Evolutionary conservation across 2,113 vertebrate species (phyloP).

Genomic region (Montifringilla adamsi): DNA sequence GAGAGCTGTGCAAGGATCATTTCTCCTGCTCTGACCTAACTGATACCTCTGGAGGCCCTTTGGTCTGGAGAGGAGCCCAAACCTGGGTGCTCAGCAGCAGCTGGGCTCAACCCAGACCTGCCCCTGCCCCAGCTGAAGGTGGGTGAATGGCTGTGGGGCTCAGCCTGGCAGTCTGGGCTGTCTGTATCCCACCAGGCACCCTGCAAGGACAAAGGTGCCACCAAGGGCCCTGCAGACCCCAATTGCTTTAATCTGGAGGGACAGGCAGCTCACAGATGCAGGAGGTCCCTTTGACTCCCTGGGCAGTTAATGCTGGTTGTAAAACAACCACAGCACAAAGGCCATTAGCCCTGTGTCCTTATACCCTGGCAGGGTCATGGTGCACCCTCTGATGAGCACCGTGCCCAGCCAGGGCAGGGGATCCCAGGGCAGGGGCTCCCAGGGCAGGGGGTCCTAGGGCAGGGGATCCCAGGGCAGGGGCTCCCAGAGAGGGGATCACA

Average conservation of each 20-base stretch:
- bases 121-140: background rate
- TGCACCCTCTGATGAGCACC: rapidly evolving
- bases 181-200: background rate
- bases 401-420: background rate
- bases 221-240: background rate
- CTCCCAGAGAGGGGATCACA: background rate
- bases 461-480: background rate
- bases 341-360: rapidly evolving
- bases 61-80: background rate
- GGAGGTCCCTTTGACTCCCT: background rate
- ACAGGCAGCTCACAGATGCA: background rate
- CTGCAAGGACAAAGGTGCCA: background rate
- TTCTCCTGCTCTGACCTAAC: background rate
- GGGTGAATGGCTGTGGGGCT: background rate
- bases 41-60: background rate
- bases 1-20: background rate
- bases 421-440: background rate
- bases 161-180: background rate
- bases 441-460: background rate
- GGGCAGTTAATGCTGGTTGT: background rate
- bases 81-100: background rate
- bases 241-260: background rate
- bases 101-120: background rate
- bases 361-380: rapidly evolving
- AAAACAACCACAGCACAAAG: background rate